Evolutionary conservation across 2,888 invertebrate genomes (phyloP), one percentile per base, ranked within the genome.

Genomic region (Macrophya annulata): DNA sequence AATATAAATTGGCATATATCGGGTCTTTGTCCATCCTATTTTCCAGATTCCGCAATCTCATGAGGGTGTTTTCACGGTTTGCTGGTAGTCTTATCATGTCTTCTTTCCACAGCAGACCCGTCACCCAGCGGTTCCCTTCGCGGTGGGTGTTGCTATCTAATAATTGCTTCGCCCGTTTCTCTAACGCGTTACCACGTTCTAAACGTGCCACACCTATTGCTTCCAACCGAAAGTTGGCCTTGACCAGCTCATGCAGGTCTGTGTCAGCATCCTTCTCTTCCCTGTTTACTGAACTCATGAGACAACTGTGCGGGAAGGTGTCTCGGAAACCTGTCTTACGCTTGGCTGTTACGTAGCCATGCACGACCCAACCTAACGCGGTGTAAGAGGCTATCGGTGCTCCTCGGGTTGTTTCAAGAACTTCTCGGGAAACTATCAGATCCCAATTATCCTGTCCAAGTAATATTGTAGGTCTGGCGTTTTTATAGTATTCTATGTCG

Each of bases 21-120:
- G 84, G 76, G 72, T 89, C 86, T 79, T 72, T 84, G n/a, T 83
- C 84, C 81, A 89, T 48, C 51, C 84, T 88, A 15, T 25, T 85
- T 45, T 86, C 88, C 2, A 87, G 45, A 65, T 48, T 84, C 10
- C 72, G 6, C 15, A 88, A 76, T 8, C 88, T 59, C 6, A 8
- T 40, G 12, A 85, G 62, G 15, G 86, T 72, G 4, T 45, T 40
- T 12, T 59, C 40, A 2, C 74, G 45, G 12, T 59, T 86, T 31
- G 43, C 59, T 12, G 84, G 85, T 12, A 86, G 48, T 8, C 4
- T 15, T 17, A 15, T 51, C 1, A 45, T 15, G 3, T 82, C 65
- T n/a, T 71, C 43, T 10, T 21, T 48, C 86, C 86, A 86, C 4
- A 85, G 51, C 4, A 86, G 37, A 1, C 85, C 83, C 15, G 86